phyloP scores from a whole-genome alignment of 2,888 invertebrate species.

The Rhingia rostrata region DNA sequence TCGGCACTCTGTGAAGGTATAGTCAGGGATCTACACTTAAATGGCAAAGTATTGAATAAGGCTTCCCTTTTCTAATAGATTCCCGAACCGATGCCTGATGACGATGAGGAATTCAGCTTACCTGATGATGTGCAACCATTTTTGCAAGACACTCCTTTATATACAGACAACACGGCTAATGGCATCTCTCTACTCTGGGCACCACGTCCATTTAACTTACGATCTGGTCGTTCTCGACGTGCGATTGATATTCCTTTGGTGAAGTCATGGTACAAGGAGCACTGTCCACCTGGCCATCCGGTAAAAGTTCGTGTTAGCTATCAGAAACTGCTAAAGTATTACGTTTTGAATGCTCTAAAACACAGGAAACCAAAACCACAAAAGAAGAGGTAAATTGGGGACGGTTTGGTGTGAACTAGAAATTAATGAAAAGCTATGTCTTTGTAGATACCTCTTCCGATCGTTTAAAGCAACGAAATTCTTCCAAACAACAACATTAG shows the following conservation, averaged over 20 bases:
- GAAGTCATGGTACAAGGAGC: constrained; percentile 98
- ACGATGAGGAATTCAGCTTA: constrained; percentile 96
- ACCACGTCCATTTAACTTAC: constrained; percentile 97
- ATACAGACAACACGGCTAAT: constrained; percentile 99
- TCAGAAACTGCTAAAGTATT: constrained; percentile 99
- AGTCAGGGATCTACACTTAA: not conserved
- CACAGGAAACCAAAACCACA: constrained; percentile 99
- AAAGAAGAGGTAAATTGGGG: constrained; percentile 91
- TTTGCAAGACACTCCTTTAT: constrained; percentile 96
- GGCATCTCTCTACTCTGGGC: constrained; percentile 99
- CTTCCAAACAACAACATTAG: constrained; percentile 99
- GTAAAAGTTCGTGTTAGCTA: constrained; percentile 99
- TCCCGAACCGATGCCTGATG: constrained; percentile 94
- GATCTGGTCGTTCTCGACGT: constrained; percentile 95
- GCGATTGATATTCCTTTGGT: constrained; percentile 99
- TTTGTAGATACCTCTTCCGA: constrained; percentile 93
- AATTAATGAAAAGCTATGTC: constrained; percentile 15
- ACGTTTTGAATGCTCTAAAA: constrained; percentile 98
- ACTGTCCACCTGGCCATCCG: constrained; percentile 97
- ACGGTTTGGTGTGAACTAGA: constrained; percentile 2
- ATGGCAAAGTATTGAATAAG: not conserved
- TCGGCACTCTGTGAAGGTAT: constrained; percentile 91
- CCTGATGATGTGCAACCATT: constrained; percentile 96
- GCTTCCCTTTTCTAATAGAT: constrained; percentile 82
- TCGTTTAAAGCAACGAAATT: constrained; percentile 99